Conservation (phyloP, 2,113 vertebrate species). For the Rattus rattus region DNA sequence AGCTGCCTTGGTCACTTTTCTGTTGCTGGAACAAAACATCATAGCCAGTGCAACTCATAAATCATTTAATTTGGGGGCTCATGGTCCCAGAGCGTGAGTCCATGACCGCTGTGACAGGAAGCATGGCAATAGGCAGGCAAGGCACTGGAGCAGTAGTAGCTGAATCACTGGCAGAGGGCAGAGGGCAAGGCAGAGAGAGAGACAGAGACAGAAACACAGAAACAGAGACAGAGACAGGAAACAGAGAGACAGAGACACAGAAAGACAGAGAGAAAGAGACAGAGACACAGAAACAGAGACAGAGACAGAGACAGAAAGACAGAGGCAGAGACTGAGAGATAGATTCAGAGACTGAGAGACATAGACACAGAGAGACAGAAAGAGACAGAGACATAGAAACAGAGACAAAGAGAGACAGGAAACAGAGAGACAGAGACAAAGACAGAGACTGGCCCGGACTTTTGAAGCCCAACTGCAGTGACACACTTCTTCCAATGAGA, state of each 20-base stretch:
- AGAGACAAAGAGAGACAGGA: no score
- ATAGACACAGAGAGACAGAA: fast-evolving
- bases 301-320: no score
- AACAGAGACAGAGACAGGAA: not conserved
- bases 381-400: not conserved
- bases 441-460: not conserved
- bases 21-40: not conserved
- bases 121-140: not conserved
- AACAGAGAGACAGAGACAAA: no score
- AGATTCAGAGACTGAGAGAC: no score
- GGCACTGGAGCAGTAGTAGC: not conserved
- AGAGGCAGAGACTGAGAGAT: not conserved
- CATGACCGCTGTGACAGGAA: not conserved
- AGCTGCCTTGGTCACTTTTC: not conserved
- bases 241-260: fast-evolving
- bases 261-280: not conserved
- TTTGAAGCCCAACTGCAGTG: not conserved
- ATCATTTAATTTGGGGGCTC: not conserved
- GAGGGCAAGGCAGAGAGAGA: not conserved
- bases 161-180: not conserved
- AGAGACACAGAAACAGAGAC: not conserved
- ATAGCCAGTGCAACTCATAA: not conserved
- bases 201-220: no score
- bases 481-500: not conserved
- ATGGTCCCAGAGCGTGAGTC: not conserved